A percentile compares a stretch with the other conserved stretches of the same genome.
These are phyloP conservation scores for Rutpela maculata DNA, from an alignment of 2,888 invertebrate genomes.

Conservation along the genomic window DNA sequence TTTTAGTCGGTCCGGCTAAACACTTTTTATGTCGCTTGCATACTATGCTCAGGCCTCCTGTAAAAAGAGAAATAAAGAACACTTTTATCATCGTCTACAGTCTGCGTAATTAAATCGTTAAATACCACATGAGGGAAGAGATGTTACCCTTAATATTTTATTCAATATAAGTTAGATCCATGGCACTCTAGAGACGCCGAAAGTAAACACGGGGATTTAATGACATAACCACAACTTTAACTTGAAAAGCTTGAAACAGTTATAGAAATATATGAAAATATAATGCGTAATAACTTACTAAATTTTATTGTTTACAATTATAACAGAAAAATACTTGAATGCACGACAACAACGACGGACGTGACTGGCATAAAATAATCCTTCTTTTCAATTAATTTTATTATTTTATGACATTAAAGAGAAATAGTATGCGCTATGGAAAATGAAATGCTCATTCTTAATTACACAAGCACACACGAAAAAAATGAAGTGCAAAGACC, in stretches of 20 bases:
- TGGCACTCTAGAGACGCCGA: background rate
- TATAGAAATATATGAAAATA: background rate
- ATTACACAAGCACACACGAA: no score
- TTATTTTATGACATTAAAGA: no score
- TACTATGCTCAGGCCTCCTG: background rate
- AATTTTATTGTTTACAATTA: no score
- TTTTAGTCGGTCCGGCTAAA: background rate
- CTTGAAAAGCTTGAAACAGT: background rate
- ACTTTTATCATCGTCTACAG: background rate
- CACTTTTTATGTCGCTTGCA: constrained; percentile 3
- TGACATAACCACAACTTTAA: background rate
- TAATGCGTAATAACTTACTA: background rate
- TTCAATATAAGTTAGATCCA: background rate
- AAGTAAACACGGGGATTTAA: background rate
- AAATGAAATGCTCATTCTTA: no score
- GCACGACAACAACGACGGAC: no score
- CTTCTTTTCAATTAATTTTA: no score
- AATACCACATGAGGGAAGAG: background rate
- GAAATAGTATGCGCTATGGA: no score
- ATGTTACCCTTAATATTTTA: background rate
- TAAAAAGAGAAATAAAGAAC: background rate
- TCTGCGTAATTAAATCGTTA: background rate
- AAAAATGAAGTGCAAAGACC: no score
- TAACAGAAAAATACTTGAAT: no score
- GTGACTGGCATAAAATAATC: no score